phyloP scores from a whole-genome alignment of 2,888 invertebrate species.

The Drosophila algonquin region DNA sequence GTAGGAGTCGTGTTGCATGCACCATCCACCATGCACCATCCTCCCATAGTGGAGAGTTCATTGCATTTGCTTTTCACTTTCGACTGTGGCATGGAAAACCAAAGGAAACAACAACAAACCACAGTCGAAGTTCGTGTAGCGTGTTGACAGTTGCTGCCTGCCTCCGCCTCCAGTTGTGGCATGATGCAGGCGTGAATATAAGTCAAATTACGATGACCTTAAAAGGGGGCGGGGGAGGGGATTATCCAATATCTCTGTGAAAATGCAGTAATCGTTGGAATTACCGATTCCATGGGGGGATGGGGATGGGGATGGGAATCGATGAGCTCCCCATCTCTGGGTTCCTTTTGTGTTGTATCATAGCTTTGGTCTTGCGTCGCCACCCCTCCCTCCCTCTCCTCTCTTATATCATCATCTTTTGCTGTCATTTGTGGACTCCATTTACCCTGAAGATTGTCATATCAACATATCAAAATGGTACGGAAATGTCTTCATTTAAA shows the following conservation, averaged over 20 bases:
- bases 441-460: constrained; percentile 56
- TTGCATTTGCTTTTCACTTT: constrained; percentile 75
- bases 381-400: background rate
- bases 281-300: background rate
- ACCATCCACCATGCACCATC: constrained; percentile 22
- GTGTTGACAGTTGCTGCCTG: constrained; percentile 43
- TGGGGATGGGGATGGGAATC: background rate
- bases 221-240: background rate
- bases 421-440: constrained; percentile 21
- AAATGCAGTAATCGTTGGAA: background rate
- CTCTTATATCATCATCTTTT: constrained; percentile 20
- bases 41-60: constrained; percentile 64
- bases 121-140: constrained; percentile 24
- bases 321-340: background rate
- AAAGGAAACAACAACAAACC: constrained; percentile 25
- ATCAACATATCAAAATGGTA: constrained; percentile 18
- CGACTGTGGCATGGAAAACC: constrained; percentile 59
- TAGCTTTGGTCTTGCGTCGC: background rate
- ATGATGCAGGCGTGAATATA: constrained; percentile 42
- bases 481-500: constrained; percentile 64
- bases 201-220: constrained; percentile 43
- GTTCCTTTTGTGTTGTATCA: background rate
- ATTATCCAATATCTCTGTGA: background rate
- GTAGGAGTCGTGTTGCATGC: constrained; percentile 55
- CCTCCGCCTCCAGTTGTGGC: background rate